Evolutionary conservation across 2,888 invertebrate genomes (phyloP), one percentile per base, ranked within the genome.

Genomic region (Acanthosepion pharaonis): DNA sequence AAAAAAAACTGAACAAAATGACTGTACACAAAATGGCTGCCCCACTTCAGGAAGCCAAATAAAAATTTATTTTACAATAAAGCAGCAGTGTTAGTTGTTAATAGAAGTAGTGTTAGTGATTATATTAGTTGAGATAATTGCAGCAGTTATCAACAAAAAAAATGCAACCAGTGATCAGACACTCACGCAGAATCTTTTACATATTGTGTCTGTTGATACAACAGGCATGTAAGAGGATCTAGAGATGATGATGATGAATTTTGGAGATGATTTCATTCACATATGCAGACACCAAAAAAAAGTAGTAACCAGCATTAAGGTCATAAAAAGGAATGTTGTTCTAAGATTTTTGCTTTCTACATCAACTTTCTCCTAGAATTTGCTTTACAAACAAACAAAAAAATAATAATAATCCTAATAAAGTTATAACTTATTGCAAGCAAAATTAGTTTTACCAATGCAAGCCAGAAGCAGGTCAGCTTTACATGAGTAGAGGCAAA

Each of bases 21-120:
- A 78, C 78, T 78, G 78, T 78, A 78, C 78, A 78, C n/a, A 78
- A 78, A 64, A 78, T 78, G 78, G 78, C 78, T 59, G 59, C 20
- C 20, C 59, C 59, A 59, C 59, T 59, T 59, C 59, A 59, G 20
- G 3, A 78, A 18, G 78, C n/a, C 78, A 78, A 78, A 78, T 11
- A 78, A 59, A 59, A 59, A 59, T 20, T n/a, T 78, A 78, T 78
- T 78, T 78, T 78, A 78, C 78, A 78, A 78, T 78, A 33, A 78
- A 78, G 78, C n/a, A 33, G 78, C n/a, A 78, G 59, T 5, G 23
- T 25, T 59, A 59, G 23, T 59, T 20, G 23, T 59, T 59, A 59
- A 20, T 59, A 59, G 20, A 23, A n/a, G 15, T 78, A 33, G 11
- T 78, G 5, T 78, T 78, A 78, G 11, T 78, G 33, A 4, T 15